These are phyloP conservation scores for Falco novaeseelandiae DNA, from an alignment of 2,797 vertebrate genomes.

Conservation along the genomic window DNA sequence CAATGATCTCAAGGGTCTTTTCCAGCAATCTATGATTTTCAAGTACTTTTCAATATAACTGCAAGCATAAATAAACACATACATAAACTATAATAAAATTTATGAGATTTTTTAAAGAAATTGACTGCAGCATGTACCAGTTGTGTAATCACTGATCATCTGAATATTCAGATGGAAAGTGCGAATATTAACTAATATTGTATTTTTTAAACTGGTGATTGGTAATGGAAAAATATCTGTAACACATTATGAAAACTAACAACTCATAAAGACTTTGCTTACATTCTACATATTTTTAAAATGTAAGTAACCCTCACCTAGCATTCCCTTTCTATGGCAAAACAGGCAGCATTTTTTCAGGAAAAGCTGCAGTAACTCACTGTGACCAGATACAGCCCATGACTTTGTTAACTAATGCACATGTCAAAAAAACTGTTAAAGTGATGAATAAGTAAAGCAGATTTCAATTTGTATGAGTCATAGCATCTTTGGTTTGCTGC, in stretches of 20 bases:
- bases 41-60: not conserved
- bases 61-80: not conserved
- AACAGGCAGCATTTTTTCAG: not conserved
- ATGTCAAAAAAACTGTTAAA: not conserved
- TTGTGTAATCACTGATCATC: not conserved
- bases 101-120: not conserved
- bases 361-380: not conserved
- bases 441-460: constrained; percentile 41
- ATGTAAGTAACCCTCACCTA: not conserved
- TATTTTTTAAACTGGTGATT: not conserved
- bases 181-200: not conserved
- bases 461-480: constrained; percentile 34
- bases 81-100: not conserved
- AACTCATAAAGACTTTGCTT: not conserved
- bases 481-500: constrained; percentile 9
- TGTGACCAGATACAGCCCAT: not conserved
- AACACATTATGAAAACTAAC: not conserved
- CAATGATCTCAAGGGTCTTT: not conserved
- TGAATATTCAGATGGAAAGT: not conserved
- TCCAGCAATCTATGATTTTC: not conserved
- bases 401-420: constrained; percentile 3
- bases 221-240: not conserved
- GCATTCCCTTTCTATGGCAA: not conserved
- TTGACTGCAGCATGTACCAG: not conserved
- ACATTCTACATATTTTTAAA: not conserved